Conservation (phyloP, 2,888 invertebrate species). For the Galerucella nymphaeae region DNA sequence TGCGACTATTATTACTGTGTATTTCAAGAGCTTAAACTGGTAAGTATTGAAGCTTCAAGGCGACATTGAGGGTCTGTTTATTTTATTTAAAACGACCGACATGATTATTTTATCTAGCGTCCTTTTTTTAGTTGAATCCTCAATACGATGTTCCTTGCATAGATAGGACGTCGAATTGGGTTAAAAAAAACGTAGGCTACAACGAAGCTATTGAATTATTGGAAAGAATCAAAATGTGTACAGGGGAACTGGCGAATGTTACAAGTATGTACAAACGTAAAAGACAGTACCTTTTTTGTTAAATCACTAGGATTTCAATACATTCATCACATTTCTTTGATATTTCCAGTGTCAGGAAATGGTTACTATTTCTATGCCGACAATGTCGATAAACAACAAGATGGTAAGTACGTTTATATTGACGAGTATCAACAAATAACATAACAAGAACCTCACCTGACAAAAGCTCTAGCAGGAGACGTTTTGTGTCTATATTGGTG, state of each 20-base stretch:
- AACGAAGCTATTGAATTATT: constrained; percentile 50
- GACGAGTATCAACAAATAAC: background rate
- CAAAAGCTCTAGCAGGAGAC: no score
- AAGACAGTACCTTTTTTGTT: no score
- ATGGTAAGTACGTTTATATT: constrained; percentile 35
- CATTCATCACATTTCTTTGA: background rate
- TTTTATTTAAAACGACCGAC: no score
- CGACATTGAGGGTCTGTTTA: no score
- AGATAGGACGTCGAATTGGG: constrained; percentile 54
- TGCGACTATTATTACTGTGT: constrained; percentile 53
- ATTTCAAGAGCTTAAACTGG: constrained; percentile 50
- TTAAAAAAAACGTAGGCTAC: constrained; percentile 53
- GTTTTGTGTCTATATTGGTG: no score
- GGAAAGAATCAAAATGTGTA: constrained; percentile 49
- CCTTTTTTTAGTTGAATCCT: constrained; percentile 50
- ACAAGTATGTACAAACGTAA: constrained; percentile 40
- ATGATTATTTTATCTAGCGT: no score
- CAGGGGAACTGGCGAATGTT: constrained; percentile 48
- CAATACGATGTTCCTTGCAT: constrained; percentile 52
- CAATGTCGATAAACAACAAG: constrained; percentile 28
- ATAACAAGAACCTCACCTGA: no score
- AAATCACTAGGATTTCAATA: background rate
- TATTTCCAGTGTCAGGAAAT: constrained; percentile 32
- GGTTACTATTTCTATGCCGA: constrained; percentile 44
- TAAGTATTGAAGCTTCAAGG: constrained; percentile 38